Evolutionary conservation across 1,140 invertebrate genomes (phyloP).

Genomic region (Zaprionus tsacasi): DNA sequence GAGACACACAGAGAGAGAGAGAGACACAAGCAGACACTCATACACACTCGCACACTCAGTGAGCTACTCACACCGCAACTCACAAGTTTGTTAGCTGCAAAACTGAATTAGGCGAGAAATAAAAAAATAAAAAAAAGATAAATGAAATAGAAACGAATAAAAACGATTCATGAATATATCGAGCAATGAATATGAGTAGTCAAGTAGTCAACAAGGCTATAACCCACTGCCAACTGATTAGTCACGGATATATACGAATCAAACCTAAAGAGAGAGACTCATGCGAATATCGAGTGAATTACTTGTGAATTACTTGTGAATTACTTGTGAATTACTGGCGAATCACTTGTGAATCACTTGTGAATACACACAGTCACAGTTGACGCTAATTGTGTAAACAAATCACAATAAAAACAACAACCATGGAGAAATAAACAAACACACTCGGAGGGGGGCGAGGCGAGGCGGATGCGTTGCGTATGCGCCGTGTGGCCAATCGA

Average conservation of each 20-base stretch:
- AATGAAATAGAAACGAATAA: not conserved
- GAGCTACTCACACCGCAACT: not conserved
- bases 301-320: no score
- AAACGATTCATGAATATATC: not conserved
- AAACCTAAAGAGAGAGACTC: not conserved
- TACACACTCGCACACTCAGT: not conserved
- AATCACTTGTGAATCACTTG: conserved; percentile 37
- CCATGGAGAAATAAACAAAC: conserved; percentile 25
- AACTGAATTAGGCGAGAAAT: conserved; percentile 62
- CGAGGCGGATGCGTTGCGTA: conserved; percentile 68
- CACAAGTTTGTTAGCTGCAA: conserved; percentile 50
- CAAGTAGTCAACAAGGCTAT: not conserved
- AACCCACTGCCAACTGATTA: not conserved
- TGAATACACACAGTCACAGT: conserved; percentile 9
- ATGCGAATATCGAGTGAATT: not conserved
- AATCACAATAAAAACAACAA: conserved; percentile 29
- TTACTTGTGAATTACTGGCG: conserved; percentile 29
- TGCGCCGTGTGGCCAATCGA: conserved; percentile 62
- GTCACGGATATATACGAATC: not conserved
- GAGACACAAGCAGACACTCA: conserved; percentile 1
- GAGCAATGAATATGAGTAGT: not conserved
- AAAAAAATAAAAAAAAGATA: conserved; percentile 18
- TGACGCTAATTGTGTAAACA: conserved; percentile 46
- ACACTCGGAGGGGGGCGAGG: conserved; percentile 25
- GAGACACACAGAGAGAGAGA: not conserved